These are phyloP conservation scores for Pollimyrus isidori DNA, from an alignment of 2,113 vertebrate genomes.

Conservation along the genomic window DNA sequence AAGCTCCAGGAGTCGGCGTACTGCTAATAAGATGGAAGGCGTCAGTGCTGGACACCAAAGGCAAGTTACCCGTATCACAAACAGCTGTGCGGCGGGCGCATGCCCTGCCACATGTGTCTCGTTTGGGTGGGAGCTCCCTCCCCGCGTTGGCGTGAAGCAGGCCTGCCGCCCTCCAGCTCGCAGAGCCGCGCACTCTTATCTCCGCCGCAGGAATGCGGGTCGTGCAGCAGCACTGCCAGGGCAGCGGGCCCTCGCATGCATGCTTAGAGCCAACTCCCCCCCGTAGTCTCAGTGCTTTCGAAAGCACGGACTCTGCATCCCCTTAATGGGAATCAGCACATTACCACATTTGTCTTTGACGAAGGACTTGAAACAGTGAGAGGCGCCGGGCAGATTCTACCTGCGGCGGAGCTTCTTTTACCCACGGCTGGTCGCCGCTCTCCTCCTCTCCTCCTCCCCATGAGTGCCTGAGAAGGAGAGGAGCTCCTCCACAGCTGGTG, in stretches of 20 bases:
- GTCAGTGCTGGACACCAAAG: background rate
- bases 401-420: background rate
- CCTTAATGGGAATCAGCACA: background rate
- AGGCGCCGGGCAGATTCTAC: background rate
- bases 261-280: background rate
- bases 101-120: constrained; percentile 36
- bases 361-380: background rate
- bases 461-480: background rate
- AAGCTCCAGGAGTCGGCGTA: background rate
- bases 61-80: background rate
- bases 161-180: constrained; percentile 21
- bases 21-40: background rate
- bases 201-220: background rate
- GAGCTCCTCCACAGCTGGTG: background rate
- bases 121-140: constrained; percentile 27
- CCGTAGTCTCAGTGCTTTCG: background rate
- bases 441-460: background rate
- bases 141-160: constrained; percentile 17
- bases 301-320: background rate
- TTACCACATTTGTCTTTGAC: background rate
- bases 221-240: background rate
- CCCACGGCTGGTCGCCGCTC: background rate
- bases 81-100: background rate
- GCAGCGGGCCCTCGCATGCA: background rate
- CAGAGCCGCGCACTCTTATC: constrained; percentile 27